A percentile compares a stretch with the other conserved stretches of the same genome.
Evolutionary conservation across 2,888 invertebrate species (phyloP).

Genomic region (Penaeus monodon): DNA sequence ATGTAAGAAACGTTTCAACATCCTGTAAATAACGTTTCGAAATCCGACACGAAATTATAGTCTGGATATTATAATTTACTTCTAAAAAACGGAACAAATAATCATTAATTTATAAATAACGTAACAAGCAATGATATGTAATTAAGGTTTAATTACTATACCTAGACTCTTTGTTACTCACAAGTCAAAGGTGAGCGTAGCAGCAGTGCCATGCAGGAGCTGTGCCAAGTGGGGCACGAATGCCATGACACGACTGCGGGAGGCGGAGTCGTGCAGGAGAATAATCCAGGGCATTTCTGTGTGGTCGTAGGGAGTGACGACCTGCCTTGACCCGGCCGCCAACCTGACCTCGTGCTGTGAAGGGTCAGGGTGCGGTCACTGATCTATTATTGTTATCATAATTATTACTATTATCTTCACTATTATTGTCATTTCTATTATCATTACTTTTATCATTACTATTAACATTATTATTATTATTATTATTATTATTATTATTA

Average conservation of each 20-base stretch:
- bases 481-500: background rate
- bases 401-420: too few relatives aligned
- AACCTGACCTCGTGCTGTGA: slow-evolving; percentile 34
- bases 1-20: too few relatives aligned
- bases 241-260: slow-evolving; percentile 23
- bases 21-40: too few relatives aligned
- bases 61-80: too few relatives aligned
- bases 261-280: slow-evolving; percentile 35
- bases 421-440: background rate
- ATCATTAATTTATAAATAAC: too few relatives aligned
- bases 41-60: too few relatives aligned
- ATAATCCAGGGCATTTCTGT: slow-evolving; percentile 45
- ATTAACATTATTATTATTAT: background rate
- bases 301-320: slow-evolving; percentile 43
- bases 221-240: slow-evolving; percentile 48
- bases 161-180: background rate
- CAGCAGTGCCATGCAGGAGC: slow-evolving; percentile 52
- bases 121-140: too few relatives aligned
- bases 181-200: slow-evolving; percentile 41
- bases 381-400: too few relatives aligned
- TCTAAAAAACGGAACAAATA: too few relatives aligned
- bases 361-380: background rate
- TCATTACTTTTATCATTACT: slow-evolving; percentile 14
- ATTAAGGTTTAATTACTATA: too few relatives aligned
- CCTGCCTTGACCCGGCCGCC: background rate